Evolutionary conservation across 2,113 vertebrate species (phyloP), one percentile per base, ranked within the genome.

Genomic region (Megaceryle maxima): DNA sequence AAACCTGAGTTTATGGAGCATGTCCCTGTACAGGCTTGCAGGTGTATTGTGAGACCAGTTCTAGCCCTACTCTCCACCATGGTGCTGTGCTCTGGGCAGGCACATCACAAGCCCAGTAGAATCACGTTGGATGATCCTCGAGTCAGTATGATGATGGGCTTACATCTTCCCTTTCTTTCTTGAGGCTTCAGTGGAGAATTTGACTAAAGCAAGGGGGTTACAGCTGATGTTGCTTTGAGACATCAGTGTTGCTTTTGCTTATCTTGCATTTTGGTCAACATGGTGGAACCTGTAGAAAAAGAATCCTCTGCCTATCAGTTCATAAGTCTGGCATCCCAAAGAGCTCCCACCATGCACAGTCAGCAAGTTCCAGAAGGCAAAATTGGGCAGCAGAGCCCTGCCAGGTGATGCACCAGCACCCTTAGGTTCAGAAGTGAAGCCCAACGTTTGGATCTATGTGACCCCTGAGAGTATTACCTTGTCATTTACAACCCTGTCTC

Each of bases 381-480:
- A 88, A 7, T 12, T 9, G 18, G 46, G 8, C 31, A 85, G 51
- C 25, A 85, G 20, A 84, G 25, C 13, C 29, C 21, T n/a, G 25
- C 8, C 0, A 0, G 18, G 28, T 83, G 57, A n/a, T 3, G 6
- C 17, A 28, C 5, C 6, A 13, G 18, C 14, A 76, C 31, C 16
- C 8, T 29, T 46, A 53, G 21, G n/a, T 63, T 70, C 19, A 2
- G 15, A 72, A 82, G 29, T 37, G 31, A 85, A 93, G 24, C 3
- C 19, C 37, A 57, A 7, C 24, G 43, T 85, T 51, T 83, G n/a
- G 12, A 20, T 72, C 14, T 4, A 3, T 68, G 46, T 13, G 55
- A 91, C 22, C 16, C 22, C 33, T 55, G 62, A 39, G 37, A 75
- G 6, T 22, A 37, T 21, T 14, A 10, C n/a, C 16, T 78, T 59